These are phyloP conservation scores for Ptilorrhoa leucosticta DNA, from an alignment of 2,113 vertebrate genomes.

Conservation along the genomic window DNA sequence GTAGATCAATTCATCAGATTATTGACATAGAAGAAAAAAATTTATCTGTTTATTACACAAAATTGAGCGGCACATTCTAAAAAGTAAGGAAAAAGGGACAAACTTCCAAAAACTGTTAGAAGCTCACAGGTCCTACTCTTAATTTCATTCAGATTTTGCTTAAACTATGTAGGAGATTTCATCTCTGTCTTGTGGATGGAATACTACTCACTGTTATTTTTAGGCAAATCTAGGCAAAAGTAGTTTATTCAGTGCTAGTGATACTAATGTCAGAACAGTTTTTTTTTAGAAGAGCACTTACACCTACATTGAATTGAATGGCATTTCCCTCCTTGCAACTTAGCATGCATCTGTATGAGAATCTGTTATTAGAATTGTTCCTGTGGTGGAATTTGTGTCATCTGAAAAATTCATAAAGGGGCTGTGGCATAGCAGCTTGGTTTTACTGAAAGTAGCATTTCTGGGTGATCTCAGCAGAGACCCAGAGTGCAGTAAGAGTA, in stretches of 20 bases:
- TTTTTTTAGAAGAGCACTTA: not conserved
- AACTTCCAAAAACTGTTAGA: not conserved
- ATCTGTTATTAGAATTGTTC: not conserved
- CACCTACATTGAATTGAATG: not conserved
- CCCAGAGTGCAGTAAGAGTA: not conserved
- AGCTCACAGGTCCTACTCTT: not conserved
- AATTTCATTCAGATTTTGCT: not conserved
- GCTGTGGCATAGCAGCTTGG: not conserved
- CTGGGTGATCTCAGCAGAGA: not conserved
- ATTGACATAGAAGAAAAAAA: not conserved
- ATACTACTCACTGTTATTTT: not conserved
- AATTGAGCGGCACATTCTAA: not conserved
- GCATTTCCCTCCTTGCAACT: not conserved
- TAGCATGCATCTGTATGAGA: not conserved
- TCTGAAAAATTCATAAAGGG: not conserved
- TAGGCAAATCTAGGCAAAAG: not conserved
- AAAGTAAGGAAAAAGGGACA: not conserved
- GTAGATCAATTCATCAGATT: conserved; percentile 35
- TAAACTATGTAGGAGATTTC: not conserved
- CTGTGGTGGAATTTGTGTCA: not conserved
- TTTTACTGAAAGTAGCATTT: not conserved
- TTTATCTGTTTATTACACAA: not conserved
- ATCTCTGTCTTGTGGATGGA: not conserved
- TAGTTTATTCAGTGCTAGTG: not conserved
- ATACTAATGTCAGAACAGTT: not conserved